phyloP scores from a whole-genome alignment of 2,888 invertebrate species.

The Oxystoma pomonae region DNA sequence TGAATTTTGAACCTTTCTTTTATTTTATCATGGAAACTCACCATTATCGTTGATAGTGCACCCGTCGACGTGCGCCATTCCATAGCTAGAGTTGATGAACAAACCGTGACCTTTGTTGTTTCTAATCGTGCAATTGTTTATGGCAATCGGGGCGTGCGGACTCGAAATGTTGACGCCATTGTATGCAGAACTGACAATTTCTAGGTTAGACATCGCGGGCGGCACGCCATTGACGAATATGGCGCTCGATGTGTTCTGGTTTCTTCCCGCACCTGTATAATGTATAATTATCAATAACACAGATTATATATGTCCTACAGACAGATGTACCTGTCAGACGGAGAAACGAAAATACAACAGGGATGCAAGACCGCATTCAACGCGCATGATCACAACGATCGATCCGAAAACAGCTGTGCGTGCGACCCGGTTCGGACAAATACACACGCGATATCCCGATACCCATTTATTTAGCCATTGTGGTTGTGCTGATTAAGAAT shows the following conservation, averaged over 20 bases:
- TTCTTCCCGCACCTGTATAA: slow-evolving; percentile 80
- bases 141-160: slow-evolving; percentile 73
- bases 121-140: slow-evolving; percentile 78
- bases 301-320: no score
- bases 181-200: slow-evolving; percentile 83
- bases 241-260: slow-evolving; percentile 77
- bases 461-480: no score
- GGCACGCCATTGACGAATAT: slow-evolving; percentile 86
- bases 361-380: no score
- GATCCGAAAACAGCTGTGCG: no score
- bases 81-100: slow-evolving; percentile 85
- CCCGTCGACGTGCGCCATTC: slow-evolving; percentile 72
- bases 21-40: no score
- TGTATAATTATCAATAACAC: slow-evolving; percentile 76
- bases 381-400: no score
- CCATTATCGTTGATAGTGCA: slow-evolving; percentile 80
- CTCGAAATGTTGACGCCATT: slow-evolving; percentile 89
- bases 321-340: no score
- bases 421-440: no score
- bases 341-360: no score
- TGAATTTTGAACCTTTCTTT: no score
- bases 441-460: no score
- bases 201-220: slow-evolving; percentile 80
- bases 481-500: no score
- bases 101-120: slow-evolving; percentile 86